A percentile compares a stretch with the other conserved stretches of the same genome.
These are phyloP conservation scores for Mungos mungo DNA, from an alignment of 2,113 vertebrate genomes.

Conservation along the genomic window DNA sequence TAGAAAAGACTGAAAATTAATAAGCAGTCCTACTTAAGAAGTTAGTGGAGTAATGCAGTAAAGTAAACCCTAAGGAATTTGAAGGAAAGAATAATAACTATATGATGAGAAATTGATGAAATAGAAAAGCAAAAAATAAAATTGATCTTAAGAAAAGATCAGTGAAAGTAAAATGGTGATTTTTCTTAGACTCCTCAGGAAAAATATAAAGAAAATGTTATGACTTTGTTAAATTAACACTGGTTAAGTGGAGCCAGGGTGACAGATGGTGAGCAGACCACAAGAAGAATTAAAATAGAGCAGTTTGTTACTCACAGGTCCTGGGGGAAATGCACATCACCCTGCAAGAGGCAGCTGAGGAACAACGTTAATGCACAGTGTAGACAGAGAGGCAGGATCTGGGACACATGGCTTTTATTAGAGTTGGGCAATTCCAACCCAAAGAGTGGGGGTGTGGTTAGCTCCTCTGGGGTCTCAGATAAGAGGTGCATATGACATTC, in stretches of 20 bases:
- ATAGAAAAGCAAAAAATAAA: background rate
- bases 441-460: background rate
- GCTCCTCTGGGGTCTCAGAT: background rate
- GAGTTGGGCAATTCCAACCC: background rate
- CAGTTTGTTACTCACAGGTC: background rate
- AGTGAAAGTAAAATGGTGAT: background rate
- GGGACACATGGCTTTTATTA: background rate
- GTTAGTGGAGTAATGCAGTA: background rate
- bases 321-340: background rate
- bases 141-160: background rate
- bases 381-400: background rate
- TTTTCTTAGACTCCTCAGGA: background rate
- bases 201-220: background rate
- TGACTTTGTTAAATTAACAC: background rate
- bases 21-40: background rate
- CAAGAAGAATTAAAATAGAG: background rate
- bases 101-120: background rate
- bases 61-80: background rate
- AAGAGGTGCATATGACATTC: too few relatives aligned
- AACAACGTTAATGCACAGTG: background rate
- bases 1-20: background rate
- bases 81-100: background rate
- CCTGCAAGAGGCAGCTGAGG: background rate
- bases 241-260: background rate
- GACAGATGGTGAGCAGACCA: background rate